These are phyloP conservation scores for Drosophila lutescens DNA, from an alignment of 2,888 invertebrate species.

Conservation along the genomic window DNA sequence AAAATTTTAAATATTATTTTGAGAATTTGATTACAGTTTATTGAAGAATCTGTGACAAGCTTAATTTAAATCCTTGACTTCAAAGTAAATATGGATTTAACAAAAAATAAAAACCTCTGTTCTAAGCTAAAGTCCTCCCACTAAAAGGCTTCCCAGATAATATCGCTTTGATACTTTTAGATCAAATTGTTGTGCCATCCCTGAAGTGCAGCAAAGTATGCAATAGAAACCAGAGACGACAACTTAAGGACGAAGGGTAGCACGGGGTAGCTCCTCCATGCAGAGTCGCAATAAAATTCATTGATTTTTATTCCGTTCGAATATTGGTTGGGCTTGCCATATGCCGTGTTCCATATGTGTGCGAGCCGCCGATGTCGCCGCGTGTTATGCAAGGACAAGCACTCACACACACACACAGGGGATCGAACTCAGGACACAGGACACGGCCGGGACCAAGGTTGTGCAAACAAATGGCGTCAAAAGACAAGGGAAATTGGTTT, in stretches of 20 bases:
- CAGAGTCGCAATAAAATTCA: conserved; percentile 64
- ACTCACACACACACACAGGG: not conserved
- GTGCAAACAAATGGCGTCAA: conserved; percentile 73
- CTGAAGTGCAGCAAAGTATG: conserved; percentile 37
- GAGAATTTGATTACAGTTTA: no score
- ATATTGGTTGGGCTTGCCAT: conserved; percentile 63
- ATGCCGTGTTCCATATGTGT: conserved; percentile 34
- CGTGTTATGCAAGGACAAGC: conserved; percentile 45
- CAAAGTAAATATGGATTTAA: no score
- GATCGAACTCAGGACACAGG: conserved; percentile 1
- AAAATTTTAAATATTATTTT: no score
- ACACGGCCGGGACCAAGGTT: conserved; percentile 58
- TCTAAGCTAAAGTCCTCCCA: not conserved
- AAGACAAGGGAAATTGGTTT: conserved; percentile 66
- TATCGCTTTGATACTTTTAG: not conserved
- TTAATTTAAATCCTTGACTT: no score
- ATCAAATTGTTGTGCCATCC: conserved; percentile 3
- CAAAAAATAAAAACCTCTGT: no score
- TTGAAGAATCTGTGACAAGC: no score
- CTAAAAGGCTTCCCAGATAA: not conserved
- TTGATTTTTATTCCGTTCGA: conserved; percentile 66
- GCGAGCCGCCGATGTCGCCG: conserved; percentile 36
- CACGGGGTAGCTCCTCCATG: conserved; percentile 23
- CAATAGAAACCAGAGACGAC: conserved; percentile 15
- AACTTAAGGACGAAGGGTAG: conserved; percentile 4